A percentile compares a stretch with the other conserved stretches of the same genome.
phyloP scores from a whole-genome alignment of 2,797 vertebrate genomes.

The Oreonectes daqikongensis region DNA sequence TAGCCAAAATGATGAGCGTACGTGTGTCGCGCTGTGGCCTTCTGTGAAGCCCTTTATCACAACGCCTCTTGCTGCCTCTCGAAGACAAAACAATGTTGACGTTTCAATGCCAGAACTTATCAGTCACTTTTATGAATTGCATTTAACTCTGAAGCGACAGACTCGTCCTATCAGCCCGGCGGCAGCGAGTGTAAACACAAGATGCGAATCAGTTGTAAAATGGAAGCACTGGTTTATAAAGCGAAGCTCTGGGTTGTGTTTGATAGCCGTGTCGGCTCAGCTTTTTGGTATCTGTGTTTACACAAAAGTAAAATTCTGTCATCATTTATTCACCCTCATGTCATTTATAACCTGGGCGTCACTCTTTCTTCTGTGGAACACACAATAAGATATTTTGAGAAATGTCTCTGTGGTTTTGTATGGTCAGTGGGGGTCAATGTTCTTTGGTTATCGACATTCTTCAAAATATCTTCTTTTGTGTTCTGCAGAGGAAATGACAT shows the following conservation, averaged over 20 bases:
- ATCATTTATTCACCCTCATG: no score
- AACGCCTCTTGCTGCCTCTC: neutral
- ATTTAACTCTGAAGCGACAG: neutral
- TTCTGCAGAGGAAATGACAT: no score
- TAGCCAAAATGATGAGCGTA: neutral
- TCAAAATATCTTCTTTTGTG: no score
- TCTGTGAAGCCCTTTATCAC: neutral
- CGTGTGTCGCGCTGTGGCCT: neutral
- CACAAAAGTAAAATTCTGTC: no score
- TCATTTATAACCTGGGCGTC: no score
- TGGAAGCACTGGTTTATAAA: neutral
- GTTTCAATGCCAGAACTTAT: neutral
- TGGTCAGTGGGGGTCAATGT: no score
- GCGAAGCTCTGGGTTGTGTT: neutral
- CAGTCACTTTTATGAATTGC: neutral
- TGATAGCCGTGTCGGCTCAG: no score
- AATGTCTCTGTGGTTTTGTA: no score
- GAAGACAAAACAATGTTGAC: neutral
- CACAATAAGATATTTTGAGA: no score
- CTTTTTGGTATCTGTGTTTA: no score
- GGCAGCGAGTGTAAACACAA: neutral
- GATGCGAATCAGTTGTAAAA: neutral
- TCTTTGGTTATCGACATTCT: no score
- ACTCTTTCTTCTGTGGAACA: no score
- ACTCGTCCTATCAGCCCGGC: neutral